Evolutionary conservation across 2,888 invertebrate genomes (phyloP).

Genomic region (Tridacna gigas): DNA sequence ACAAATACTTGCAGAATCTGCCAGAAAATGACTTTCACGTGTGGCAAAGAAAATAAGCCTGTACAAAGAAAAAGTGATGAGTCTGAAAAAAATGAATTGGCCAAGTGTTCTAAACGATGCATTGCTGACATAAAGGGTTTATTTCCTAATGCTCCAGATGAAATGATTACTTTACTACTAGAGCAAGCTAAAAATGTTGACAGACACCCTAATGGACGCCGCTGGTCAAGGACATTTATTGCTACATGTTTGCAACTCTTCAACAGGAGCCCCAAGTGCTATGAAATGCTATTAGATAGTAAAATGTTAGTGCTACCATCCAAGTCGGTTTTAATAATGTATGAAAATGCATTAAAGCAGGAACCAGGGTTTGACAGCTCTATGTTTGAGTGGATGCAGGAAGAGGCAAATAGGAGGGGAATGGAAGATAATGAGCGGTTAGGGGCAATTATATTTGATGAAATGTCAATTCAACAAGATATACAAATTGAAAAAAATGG

Average conservation of each 20-base stretch:
- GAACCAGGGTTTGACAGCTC: slow-evolving; percentile 15
- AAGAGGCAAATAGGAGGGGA: slow-evolving; percentile 6
- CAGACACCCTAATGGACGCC: slow-evolving; percentile 10
- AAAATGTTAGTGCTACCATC: slow-evolving; percentile 12
- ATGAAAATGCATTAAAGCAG: slow-evolving; percentile 1
- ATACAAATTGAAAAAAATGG: slow-evolving; percentile 11
- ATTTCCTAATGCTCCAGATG: slow-evolving; percentile 20
- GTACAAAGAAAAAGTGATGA: background rate
- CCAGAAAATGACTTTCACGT: slow-evolving; percentile 13
- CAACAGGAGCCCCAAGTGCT: background rate
- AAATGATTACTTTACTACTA: background rate
- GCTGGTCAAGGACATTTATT: background rate
- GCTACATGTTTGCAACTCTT: background rate
- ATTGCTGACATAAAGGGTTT: background rate
- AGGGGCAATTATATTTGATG: slow-evolving; percentile 19
- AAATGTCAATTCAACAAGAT: slow-evolving; percentile 19
- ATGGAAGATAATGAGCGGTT: background rate
- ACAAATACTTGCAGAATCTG: slow-evolving; percentile 3
- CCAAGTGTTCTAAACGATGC: background rate
- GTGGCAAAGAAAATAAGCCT: slow-evolving; percentile 2
- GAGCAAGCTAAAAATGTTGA: slow-evolving; percentile 22
- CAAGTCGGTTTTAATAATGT: slow-evolving; percentile 12
- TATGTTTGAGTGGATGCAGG: slow-evolving; percentile 23
- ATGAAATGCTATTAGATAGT: background rate
- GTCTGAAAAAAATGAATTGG: background rate